phyloP scores from a whole-genome alignment of 2,888 invertebrate species.

The Chirona hameri region DNA sequence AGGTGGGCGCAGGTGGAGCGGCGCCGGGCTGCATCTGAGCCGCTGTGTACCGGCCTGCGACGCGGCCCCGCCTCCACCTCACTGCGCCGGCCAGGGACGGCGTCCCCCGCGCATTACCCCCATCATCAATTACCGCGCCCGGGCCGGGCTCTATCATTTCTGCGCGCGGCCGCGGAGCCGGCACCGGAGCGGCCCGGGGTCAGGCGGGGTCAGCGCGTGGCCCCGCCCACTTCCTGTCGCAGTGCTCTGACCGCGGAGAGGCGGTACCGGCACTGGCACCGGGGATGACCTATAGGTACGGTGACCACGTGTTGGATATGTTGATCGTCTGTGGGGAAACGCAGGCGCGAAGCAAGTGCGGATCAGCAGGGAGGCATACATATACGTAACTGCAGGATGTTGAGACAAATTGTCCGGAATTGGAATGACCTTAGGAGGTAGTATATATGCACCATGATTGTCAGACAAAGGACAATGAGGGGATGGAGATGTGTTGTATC shows the following conservation, averaged over 20 bases:
- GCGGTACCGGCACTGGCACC: too few species aligned
- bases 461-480: too few species aligned
- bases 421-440: too few species aligned
- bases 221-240: conserved; percentile 13
- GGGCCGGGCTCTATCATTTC: background rate
- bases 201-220: background rate
- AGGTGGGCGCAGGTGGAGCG: background rate
- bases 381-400: too few species aligned
- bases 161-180: background rate
- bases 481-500: too few species aligned
- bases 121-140: background rate
- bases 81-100: background rate
- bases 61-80: background rate
- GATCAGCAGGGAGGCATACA: too few species aligned
- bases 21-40: background rate
- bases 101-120: conserved; percentile 24
- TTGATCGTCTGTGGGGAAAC: too few species aligned
- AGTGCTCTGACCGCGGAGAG: background rate
- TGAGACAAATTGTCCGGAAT: too few species aligned
- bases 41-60: background rate
- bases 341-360: too few species aligned
- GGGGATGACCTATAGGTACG: too few species aligned
- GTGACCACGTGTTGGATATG: too few species aligned
- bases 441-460: too few species aligned
- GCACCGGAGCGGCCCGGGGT: background rate